Percentiles rank a stretch among this genome's conserved stretches.
These are phyloP conservation scores for Sciurus niger DNA, from an alignment of 2,113 vertebrate species.

Conservation along the genomic window DNA sequence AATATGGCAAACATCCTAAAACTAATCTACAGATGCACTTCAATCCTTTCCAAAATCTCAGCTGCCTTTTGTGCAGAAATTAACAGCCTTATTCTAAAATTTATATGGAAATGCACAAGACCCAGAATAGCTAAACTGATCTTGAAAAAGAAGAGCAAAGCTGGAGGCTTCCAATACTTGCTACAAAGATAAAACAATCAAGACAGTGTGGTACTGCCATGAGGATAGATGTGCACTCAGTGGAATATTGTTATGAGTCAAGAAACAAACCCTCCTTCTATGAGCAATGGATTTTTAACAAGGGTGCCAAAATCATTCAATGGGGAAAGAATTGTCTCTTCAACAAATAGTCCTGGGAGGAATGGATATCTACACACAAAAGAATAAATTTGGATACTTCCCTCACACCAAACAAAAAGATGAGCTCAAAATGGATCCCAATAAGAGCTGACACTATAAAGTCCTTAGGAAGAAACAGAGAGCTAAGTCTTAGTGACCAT, in stretches of 20 bases:
- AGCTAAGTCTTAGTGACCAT: neutral
- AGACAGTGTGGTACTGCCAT: neutral
- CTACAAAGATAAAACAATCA: neutral
- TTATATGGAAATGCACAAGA: neutral
- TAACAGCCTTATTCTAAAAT: slow-evolving; percentile 42
- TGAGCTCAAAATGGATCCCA: neutral
- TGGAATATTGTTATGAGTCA: neutral
- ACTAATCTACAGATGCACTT: neutral
- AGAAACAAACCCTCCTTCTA: neutral
- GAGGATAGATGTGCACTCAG: too few relatives aligned
- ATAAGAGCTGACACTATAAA: neutral
- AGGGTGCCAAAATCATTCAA: neutral
- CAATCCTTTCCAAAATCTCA: neutral
- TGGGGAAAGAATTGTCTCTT: neutral
- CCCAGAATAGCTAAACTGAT: neutral
- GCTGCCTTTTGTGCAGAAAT: neutral
- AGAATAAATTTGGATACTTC: neutral
- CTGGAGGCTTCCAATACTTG: neutral
- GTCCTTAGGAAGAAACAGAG: neutral
- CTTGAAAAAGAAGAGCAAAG: neutral
- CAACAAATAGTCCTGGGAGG: neutral
- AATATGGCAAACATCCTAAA: neutral
- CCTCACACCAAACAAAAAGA: neutral
- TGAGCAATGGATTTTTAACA: neutral
- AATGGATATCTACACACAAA: neutral